These are phyloP conservation scores for Andricus quercusramuli DNA, from an alignment of 2,888 invertebrate species.

Conservation along the genomic window DNA sequence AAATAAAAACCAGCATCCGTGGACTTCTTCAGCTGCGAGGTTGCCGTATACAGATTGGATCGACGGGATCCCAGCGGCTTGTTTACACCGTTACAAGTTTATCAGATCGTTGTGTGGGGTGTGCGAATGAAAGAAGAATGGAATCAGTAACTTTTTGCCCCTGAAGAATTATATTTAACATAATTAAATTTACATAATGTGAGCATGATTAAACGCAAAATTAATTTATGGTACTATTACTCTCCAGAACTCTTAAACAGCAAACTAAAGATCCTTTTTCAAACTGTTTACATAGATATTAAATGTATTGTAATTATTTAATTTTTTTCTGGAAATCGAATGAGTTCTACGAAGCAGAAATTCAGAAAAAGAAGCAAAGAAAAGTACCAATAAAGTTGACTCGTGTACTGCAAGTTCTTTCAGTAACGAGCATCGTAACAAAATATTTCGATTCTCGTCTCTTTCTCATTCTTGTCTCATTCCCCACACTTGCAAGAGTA, in stretches of 20 bases:
- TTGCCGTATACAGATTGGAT: slow-evolving; percentile 34
- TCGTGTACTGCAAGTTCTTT: not conserved
- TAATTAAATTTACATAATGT: not conserved
- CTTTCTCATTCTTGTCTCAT: not conserved
- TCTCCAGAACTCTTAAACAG: not conserved
- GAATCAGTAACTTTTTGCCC: not conserved
- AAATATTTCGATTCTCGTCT: slow-evolving; percentile 3
- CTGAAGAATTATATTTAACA: not conserved
- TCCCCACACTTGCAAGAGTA: not conserved
- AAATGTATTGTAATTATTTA: not conserved
- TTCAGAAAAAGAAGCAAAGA: not conserved
- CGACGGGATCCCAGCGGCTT: slow-evolving; percentile 42
- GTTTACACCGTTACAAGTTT: slow-evolving; percentile 49
- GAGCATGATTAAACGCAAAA: not conserved
- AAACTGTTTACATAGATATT: not conserved
- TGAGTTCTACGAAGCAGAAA: not conserved
- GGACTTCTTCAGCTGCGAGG: slow-evolving; percentile 11
- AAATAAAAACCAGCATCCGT: slow-evolving; percentile 37
- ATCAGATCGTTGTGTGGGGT: slow-evolving; percentile 38
- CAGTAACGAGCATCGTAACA: not conserved
- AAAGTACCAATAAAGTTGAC: not conserved
- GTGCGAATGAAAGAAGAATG: slow-evolving; percentile 17
- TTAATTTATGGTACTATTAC: not conserved
- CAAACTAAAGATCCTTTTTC: not conserved
- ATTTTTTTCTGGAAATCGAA: not conserved